These are phyloP conservation scores for Protobothrops flavoviridis DNA, from an alignment of 2,113 vertebrate genomes.

Conservation along the genomic window DNA sequence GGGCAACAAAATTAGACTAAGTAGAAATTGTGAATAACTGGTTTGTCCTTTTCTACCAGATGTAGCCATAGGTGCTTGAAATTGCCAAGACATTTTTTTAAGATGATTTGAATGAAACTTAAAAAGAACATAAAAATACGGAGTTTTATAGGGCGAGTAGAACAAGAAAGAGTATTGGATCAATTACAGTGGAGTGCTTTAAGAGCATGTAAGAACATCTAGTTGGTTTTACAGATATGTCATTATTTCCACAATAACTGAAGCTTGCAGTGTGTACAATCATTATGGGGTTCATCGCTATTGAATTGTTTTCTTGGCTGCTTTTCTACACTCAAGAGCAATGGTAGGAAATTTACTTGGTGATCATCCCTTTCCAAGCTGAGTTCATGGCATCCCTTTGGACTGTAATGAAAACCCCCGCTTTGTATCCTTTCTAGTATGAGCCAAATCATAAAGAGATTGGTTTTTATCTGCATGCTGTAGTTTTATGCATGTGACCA, in stretches of 20 bases:
- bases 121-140: not conserved
- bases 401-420: not conserved
- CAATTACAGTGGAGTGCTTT: not conserved
- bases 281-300: not conserved
- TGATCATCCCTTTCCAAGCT: not conserved
- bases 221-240: not conserved
- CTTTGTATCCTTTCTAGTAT: not conserved
- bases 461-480: not conserved
- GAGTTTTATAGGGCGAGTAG: too few species aligned
- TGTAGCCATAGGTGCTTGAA: conserved; percentile 66
- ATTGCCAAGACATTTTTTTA: conserved; percentile 59
- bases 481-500: not conserved
- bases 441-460: not conserved
- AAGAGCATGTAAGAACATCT: not conserved
- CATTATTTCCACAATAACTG: not conserved
- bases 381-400: not conserved
- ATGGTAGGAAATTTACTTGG: not conserved
- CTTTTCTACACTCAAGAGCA: not conserved
- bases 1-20: not conserved
- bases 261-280: not conserved
- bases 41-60: conserved; percentile 52
- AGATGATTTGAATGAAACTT: not conserved
- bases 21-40: not conserved
- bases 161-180: not conserved
- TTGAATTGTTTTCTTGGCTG: not conserved